Evolutionary conservation across 2,888 invertebrate genomes (phyloP), one percentile per base, ranked within the genome.

Genomic region (Romanomermis culicivorax): DNA sequence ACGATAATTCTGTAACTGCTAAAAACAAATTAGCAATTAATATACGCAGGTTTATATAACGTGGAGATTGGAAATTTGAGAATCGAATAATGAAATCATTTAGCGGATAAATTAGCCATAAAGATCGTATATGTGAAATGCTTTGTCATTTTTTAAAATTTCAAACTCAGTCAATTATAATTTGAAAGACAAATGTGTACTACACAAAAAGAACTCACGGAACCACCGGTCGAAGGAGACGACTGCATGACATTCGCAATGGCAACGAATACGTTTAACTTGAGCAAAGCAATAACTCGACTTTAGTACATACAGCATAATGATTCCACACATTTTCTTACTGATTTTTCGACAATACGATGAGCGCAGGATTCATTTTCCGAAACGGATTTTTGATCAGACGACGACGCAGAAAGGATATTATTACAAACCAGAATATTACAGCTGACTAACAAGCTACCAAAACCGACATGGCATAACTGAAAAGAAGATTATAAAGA

Each of bases 171-270:
- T n/a, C n/a, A n/a, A n/a, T n/a, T n/a, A n/a, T n/a, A n/a, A n/a
- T n/a, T n/a, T n/a, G n/a, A n/a, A n/a, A n/a, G n/a, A n/a, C n/a
- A n/a, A n/a, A n/a, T n/a, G n/a, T n/a, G n/a, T n/a, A n/a, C n/a
- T n/a, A n/a, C n/a, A n/a, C n/a, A n/a, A n/a, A n/a, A n/a, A n/a
- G n/a, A n/a, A 75, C 79, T 79, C 73, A 84, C 84, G 70, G 82
- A 82, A 59, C 85, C 85, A 52, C 85, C 85, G 51, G 85, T 84
- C 62, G 87, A 77, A 0, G 87, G 85, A 2, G 87, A 87, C 54
- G 77, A 78, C 67, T 81, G 82, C 62, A 88, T 82, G 42, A 81
- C 80, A 59, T 78, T 78, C 1, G 84, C 82, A 57, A 87, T 80
- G 61, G 78, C 78, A 61, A 80, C 81, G 71, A 84, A 87, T 62